These are phyloP conservation scores for Melanotaenia parkinsoni DNA, from an alignment of 2,797 vertebrate genomes.

Conservation along the genomic window DNA sequence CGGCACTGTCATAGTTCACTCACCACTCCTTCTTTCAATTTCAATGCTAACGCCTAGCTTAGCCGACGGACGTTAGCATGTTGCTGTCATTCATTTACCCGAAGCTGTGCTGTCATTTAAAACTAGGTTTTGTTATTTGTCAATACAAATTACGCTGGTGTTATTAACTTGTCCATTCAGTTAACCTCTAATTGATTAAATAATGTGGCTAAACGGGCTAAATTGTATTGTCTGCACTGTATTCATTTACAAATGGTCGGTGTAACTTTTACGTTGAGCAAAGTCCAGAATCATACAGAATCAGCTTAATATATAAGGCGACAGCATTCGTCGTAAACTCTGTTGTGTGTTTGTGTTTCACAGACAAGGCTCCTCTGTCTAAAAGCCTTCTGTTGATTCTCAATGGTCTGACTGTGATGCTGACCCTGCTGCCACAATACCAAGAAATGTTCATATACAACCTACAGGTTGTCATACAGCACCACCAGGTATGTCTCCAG, in stretches of 20 bases:
- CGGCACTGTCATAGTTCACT: constrained; percentile 11
- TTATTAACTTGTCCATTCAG: neutral
- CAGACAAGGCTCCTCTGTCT: constrained; percentile 96
- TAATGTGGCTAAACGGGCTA: neutral
- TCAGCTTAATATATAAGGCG: neutral
- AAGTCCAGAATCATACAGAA: neutral
- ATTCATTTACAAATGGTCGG: neutral
- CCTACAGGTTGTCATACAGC: constrained; percentile 86
- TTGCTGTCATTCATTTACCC: constrained; percentile 77
- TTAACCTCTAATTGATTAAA: neutral
- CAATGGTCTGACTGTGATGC: constrained; percentile 88
- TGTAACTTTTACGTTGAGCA: neutral
- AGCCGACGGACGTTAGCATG: constrained; percentile 45
- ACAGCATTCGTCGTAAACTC: neutral
- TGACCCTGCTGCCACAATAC: constrained; percentile 91
- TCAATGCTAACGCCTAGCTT: constrained; percentile 24
- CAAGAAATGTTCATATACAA: constrained; percentile 91
- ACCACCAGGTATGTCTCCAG: constrained; percentile 86
- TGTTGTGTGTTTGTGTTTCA: constrained; percentile 16
- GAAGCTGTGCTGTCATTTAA: neutral
- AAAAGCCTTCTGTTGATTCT: constrained; percentile 93
- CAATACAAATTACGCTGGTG: neutral
- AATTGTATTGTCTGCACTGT: neutral
- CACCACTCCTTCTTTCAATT: constrained; percentile 8
- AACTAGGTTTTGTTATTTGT: neutral